phyloP scores from a whole-genome alignment of 2,113 vertebrate genomes.

The Papio anubis region DNA sequence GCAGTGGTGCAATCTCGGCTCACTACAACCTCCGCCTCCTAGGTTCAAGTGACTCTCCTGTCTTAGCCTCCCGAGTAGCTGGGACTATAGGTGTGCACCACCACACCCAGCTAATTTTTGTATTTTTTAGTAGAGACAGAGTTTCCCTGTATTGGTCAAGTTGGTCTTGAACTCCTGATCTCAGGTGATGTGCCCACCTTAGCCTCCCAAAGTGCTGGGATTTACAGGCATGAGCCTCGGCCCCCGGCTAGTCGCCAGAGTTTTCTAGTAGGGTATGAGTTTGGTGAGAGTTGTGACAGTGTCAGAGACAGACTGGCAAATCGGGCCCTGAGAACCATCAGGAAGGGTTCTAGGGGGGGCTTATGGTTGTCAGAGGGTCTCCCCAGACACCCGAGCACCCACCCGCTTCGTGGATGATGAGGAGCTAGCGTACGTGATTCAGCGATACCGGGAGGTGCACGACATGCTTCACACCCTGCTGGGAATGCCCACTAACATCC shows the following conservation, averaged over 20 bases:
- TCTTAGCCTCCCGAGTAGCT: too few relatives aligned
- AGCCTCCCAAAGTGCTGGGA: too few relatives aligned
- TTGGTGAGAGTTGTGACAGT: background rate
- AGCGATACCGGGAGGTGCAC: constrained; percentile 95
- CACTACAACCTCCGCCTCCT: too few relatives aligned
- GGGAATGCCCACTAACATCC: constrained; percentile 96
- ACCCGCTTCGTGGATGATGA: constrained; percentile 95
- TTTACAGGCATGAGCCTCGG: too few relatives aligned
- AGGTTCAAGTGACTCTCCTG: too few relatives aligned
- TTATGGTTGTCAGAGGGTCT: constrained; percentile 87
- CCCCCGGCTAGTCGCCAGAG: background rate
- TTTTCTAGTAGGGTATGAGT: background rate
- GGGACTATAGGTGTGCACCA: too few relatives aligned
- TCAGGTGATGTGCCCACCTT: too few relatives aligned
- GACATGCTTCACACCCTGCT: constrained; percentile 96
- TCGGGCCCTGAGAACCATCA: background rate
- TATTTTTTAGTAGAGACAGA: too few relatives aligned
- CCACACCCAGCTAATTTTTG: too few relatives aligned
- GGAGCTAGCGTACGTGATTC: constrained; percentile 95
- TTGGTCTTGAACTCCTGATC: too few relatives aligned
- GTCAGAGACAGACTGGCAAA: background rate
- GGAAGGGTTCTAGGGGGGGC: background rate
- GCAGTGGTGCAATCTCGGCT: too few relatives aligned
- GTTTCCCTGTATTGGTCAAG: too few relatives aligned
- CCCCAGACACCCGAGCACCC: constrained; percentile 92